phyloP scores from a whole-genome alignment of 2,113 vertebrate species.

The Regulus satrapa region DNA sequence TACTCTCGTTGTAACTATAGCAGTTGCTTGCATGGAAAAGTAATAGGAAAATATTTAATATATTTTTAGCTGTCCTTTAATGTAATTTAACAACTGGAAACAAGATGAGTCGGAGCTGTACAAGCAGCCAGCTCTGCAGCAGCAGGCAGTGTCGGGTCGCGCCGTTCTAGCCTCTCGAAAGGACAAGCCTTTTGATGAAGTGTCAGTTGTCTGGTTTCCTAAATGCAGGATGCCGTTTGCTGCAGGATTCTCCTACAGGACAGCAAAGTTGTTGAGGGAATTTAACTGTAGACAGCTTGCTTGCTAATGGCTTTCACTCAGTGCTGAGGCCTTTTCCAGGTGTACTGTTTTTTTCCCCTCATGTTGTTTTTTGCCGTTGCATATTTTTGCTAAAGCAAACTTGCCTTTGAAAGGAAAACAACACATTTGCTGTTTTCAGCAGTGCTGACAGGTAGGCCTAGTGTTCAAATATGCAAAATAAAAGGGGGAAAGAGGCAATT shows the following conservation, averaged over 20 bases:
- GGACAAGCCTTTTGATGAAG: conserved; percentile 31
- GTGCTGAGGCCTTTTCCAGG: not conserved
- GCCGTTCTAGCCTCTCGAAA: conserved; percentile 26
- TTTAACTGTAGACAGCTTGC: not conserved
- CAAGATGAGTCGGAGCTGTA: conserved; percentile 22
- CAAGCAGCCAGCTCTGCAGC: not conserved
- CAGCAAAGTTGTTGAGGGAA: not conserved
- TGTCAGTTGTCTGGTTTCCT: conserved; percentile 43
- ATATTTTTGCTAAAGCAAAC: not conserved
- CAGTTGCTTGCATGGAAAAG: conserved; percentile 57
- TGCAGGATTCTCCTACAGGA: conserved; percentile 17
- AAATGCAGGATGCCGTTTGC: not conserved
- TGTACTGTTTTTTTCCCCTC: not conserved
- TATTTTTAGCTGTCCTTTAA: conserved; percentile 69
- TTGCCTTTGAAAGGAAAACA: not conserved
- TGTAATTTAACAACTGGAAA: conserved; percentile 67
- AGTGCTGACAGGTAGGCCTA: not conserved
- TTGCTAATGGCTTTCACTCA: not conserved
- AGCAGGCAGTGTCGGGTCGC: conserved; percentile 35
- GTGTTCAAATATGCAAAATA: not conserved
- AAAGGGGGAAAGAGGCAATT: not conserved
- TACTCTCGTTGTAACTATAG: conserved; percentile 11
- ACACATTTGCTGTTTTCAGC: not conserved
- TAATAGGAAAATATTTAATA: conserved; percentile 63
- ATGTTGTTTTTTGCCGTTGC: not conserved